phyloP scores from a whole-genome alignment of 2,113 vertebrate genomes.

The Anser cygnoides region DNA sequence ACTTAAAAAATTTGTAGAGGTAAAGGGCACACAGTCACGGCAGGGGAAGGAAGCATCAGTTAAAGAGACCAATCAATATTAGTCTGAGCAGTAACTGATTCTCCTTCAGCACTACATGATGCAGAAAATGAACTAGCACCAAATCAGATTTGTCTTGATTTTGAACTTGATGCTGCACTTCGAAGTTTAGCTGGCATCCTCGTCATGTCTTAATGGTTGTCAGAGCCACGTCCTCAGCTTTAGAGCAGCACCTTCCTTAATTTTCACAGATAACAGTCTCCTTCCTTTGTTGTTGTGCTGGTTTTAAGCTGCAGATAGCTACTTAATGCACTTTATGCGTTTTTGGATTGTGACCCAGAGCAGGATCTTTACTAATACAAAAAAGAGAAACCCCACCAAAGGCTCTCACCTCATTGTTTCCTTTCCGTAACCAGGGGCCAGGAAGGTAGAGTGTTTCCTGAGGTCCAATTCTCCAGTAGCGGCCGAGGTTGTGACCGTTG shows the following conservation, averaged over 20 bases:
- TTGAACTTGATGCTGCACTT: background rate
- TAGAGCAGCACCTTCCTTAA: background rate
- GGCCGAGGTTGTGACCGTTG: slow-evolving; percentile 90
- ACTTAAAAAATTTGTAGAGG: background rate
- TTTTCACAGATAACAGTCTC: background rate
- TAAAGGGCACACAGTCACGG: background rate
- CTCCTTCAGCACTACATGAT: background rate
- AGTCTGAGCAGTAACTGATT: background rate
- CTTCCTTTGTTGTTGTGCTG: accelerated
- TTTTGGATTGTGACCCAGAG: background rate
- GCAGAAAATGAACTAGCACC: background rate
- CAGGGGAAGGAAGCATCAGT: background rate
- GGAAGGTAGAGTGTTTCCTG: slow-evolving; percentile 93
- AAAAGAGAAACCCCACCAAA: background rate
- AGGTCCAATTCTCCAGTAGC: slow-evolving; percentile 95
- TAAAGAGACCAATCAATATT: background rate
- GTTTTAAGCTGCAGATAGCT: background rate
- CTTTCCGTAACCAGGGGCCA: slow-evolving; percentile 84
- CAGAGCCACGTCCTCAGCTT: background rate
- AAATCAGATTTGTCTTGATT: background rate
- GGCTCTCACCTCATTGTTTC: slow-evolving; percentile 87
- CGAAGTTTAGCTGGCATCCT: background rate
- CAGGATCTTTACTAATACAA: background rate
- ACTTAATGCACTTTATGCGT: accelerated
- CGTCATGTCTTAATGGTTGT: background rate